Base-by-base conservation (phyloP, 2,797 vertebrate species). In the Amblyopsis hoosieri region DNA sequence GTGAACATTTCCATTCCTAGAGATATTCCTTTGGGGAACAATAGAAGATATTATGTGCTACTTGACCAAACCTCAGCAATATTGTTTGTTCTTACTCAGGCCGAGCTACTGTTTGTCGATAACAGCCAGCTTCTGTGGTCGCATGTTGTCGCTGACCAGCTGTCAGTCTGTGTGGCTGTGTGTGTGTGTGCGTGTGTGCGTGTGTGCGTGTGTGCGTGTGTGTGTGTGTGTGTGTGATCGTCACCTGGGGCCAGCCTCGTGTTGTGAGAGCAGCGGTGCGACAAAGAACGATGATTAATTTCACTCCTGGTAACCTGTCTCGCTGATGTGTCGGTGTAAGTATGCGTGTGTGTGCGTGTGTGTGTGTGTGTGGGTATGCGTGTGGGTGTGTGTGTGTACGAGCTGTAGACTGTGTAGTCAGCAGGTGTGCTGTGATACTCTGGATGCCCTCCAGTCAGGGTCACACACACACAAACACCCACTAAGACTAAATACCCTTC, bases 271-370 rank as follows among this genome's bases (percentile, higher is more conserved):
- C 85, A 89, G 79, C 63, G 71, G 84, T 79, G 88, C 81, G 76
- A 86, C 79, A 85, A 89, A 85, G 84, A 87, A 90, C 83, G 81
- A 91, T 91, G 90, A 92, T 92, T 92, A 90, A 92, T 92, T 91
- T 92, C 89, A 81, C 88, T 82, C 75, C n/a, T 54, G 87, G 85
- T 89, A 87, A 87, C 86, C 83, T 80, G 85, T 87, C 83, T 83
- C 57, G 47, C 82, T 84, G 78, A 83, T 88, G 74, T 75, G 64
- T 71, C 75, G 71, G 66, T 33, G 48, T 65, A 60, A 66, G 66
- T 68, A 67, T 72, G 60, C 60, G 61, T 63, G 61, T 62, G 64
- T 60, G 64, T 17, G 65, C 37, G 62, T 29, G 48, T 66, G 60
- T 68, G 70, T 68, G 69, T 72, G 48, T 88, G 74, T 75, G 64